These are phyloP conservation scores for Ditylenchus weischeri DNA, from an alignment of 2,888 invertebrate species.

Conservation along the genomic window DNA sequence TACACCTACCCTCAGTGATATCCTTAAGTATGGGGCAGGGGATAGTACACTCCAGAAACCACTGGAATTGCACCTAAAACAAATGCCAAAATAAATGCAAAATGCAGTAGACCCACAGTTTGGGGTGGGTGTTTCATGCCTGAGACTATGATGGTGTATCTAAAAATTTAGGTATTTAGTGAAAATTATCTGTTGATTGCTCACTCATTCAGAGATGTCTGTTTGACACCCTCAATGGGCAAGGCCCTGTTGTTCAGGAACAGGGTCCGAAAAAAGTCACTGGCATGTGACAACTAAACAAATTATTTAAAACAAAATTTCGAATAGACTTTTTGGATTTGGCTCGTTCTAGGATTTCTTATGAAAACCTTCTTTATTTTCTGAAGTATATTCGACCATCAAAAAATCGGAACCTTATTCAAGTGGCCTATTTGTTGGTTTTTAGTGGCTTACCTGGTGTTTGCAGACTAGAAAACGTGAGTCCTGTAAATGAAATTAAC, in stretches of 20 bases:
- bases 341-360: no score
- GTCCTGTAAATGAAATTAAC: constrained; percentile 37
- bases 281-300: constrained; percentile 49
- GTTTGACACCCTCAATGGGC: constrained; percentile 39
- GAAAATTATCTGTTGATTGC: no score
- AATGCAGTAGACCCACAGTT: neutral
- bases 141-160: constrained; percentile 38
- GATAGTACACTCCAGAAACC: constrained; percentile 55
- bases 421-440: no score
- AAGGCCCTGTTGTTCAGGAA: constrained; percentile 42
- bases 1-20: constrained; percentile 39
- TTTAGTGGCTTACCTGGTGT: constrained; percentile 33
- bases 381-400: no score
- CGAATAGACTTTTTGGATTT: no score
- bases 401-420: no score
- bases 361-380: no score
- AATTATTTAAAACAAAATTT: no score
- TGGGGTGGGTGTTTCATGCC: constrained; percentile 39
- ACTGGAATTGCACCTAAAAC: constrained; percentile 41
- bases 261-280: constrained; percentile 53
- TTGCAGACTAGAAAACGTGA: constrained; percentile 55
- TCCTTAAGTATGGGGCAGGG: constrained; percentile 54
- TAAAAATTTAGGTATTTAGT: neutral
- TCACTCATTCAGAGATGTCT: constrained; percentile 26
- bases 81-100: no score